These are phyloP conservation scores for Oscheius onirici DNA, from an alignment of 2,888 invertebrate species.

Conservation along the genomic window DNA sequence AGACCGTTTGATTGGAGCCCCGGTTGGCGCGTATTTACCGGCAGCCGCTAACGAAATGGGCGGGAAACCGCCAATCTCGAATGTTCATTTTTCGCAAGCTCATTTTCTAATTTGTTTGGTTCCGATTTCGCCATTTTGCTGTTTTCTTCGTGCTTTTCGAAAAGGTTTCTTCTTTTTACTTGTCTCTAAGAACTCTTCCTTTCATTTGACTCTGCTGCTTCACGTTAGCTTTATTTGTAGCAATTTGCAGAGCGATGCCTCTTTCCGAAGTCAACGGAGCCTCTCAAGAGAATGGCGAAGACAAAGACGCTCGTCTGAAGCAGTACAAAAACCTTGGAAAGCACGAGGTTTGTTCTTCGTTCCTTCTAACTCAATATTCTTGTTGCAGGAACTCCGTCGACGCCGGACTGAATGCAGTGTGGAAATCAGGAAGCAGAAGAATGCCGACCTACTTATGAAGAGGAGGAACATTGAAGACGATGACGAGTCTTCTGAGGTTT, in stretches of 20 bases:
- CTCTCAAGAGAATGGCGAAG: conserved; percentile 26
- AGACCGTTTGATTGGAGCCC: too few species aligned
- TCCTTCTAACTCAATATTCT: conserved; percentile 1
- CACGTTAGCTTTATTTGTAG: too few species aligned
- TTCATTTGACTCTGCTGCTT: too few species aligned
- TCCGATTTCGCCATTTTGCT: background rate
- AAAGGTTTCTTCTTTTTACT: background rate
- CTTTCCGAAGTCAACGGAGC: conserved; percentile 34
- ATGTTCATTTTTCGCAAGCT: background rate
- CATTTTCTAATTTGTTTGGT: background rate
- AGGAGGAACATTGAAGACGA: conserved; percentile 59
- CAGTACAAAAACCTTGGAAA: conserved; percentile 67
- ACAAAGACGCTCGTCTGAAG: conserved; percentile 48
- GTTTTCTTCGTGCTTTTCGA: background rate
- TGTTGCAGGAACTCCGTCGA: conserved; percentile 86
- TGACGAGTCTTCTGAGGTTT: conserved; percentile 36
- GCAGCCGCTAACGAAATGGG: background rate
- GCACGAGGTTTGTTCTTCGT: conserved; percentile 53
- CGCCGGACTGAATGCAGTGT: conserved; percentile 88
- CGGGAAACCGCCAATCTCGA: background rate
- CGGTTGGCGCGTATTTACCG: background rate
- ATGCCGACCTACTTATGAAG: conserved; percentile 92
- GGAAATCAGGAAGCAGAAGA: conserved; percentile 88
- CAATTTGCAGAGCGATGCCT: conserved; percentile 35
- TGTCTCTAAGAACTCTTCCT: background rate